These are phyloP conservation scores for Nesogale talazaci DNA, from an alignment of 2,113 vertebrate species.

Conservation along the genomic window DNA sequence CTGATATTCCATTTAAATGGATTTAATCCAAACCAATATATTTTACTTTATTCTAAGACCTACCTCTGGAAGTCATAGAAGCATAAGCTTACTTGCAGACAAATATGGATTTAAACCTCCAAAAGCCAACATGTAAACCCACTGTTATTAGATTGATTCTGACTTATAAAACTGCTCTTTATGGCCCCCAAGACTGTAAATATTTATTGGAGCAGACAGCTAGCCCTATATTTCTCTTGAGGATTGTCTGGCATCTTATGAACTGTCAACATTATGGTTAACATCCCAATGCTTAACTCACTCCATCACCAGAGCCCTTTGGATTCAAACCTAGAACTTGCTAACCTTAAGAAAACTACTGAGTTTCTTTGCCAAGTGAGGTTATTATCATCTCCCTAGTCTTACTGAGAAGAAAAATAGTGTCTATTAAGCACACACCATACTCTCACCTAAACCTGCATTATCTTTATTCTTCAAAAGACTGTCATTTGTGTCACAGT, in stretches of 20 bases:
- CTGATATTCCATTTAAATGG: background rate
- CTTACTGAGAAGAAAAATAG: constrained; percentile 3
- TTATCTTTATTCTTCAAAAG: background rate
- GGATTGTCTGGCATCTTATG: no score
- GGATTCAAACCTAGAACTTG: background rate
- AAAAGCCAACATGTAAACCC: no score
- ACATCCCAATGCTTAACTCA: no score
- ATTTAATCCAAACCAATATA: background rate
- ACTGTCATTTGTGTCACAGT: background rate
- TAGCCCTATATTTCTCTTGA: no score
- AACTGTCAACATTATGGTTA: no score
- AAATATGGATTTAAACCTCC: background rate
- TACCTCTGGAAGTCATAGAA: background rate
- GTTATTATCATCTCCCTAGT: background rate
- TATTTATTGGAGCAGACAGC: no score
- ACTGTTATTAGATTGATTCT: no score
- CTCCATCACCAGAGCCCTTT: no score
- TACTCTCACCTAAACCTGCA: background rate
- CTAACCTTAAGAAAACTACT: background rate
- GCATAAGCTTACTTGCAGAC: background rate
- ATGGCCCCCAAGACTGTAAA: no score
- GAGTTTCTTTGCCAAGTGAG: background rate
- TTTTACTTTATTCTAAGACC: background rate
- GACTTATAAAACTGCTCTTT: no score
- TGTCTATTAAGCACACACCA: background rate